Base-by-base conservation (phyloP, 64 coral and sea anemone species). In the Porites lutea region DNA sequence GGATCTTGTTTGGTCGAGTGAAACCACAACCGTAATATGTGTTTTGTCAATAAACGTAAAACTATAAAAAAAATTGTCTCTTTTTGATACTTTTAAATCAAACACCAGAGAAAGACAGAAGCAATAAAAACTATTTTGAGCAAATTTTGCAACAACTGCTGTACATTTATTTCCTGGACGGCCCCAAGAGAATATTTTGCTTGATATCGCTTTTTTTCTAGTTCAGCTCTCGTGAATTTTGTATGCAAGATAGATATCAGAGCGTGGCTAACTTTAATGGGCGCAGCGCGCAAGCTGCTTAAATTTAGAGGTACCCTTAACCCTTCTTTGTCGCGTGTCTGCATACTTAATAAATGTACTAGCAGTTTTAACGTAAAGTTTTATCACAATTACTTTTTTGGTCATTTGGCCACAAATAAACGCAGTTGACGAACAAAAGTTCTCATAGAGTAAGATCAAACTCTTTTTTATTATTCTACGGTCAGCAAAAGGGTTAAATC, bases 221-320 rank as follows among this genome's bases (percentile, higher is more conserved):
- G 27, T 37, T 37, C 27, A 71, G 22, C 68, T 71, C n/a, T 71
- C n/a, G 20, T 71, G 2, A 71, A 8, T 71, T 71, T 71, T 27
- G 68, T 71, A 71, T 71, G 68, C 68, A 71, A 71, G 68, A 71
- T n/a, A 71, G 68, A 22, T 71, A 22, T 71, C 68, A 71, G 68
- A 71, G 22, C 19, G 19, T 22, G 67, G 19, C 2, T 22, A 71
- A 8, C 67, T 66, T 71, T 71, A 71, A 71, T 27, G n/a, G 19
- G 68, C 68, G 68, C 68, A 0, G 0, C 67, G 67, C 67, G 67
- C 67, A 27, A n/a, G 44, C 8, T 71, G 68, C 68, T 71, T 71
- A 71, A 71, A 71, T 71, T 71, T 71, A 71, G 20, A 71, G 68
- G 68, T 71, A 27, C 68, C 2, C 21, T 71, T 6, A 27, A 71